Base-by-base conservation (phyloP, 64 coral and sea anemone species). In the Dendronephthya gigantea region DNA sequence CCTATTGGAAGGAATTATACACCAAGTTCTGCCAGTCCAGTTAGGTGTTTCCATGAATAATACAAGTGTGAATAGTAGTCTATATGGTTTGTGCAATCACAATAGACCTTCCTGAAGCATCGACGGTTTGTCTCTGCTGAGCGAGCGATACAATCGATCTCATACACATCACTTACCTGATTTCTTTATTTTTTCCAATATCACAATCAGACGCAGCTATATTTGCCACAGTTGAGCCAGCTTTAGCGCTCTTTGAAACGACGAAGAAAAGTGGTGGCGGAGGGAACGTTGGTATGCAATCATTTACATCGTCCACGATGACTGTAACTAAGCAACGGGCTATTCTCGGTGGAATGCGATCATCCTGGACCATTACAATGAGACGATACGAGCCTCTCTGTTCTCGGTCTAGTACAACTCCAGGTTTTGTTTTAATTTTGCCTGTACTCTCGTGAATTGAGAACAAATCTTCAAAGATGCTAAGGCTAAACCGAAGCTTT, bases 261-360 rank as follows among this genome's bases (percentile, higher is more conserved):
- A 79, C 72, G 17, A 36, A 79, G 72, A 79, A 79, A 36, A 79
- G 12, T 39, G 72, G 72, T 17, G 72, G 72, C 9, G 72, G 72
- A 16, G 72, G 72, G 72, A 79, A 79, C 30, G 72, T 79, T 79
- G 72, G 72, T 33, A 9, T 79, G 22, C 72, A 79, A 19, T 79
- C 72, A 79, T 79, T 79, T 4, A 29, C 32, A 79, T 79, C 72
- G 36, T 79, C 72, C 6, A 79, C 36, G 1, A 79, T 19, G 29
- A 79, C 72, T 11, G 30, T 36, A 29, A 79, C 72, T 15, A 79
- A 39, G 36, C 32, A 5, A 36, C 36, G 25, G 36, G 72, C 72
- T 36, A 79, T 35, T 16, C 36, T 19, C 6, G 72, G 72, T 34
- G 72, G 72, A 34, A 33, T 36, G 15, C 72, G 30, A 0, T 79